Evolutionary conservation across 1,140 invertebrate species (phyloP), one percentile per base, ranked within the genome.

Genomic region (Pseudoatta argentina): DNA sequence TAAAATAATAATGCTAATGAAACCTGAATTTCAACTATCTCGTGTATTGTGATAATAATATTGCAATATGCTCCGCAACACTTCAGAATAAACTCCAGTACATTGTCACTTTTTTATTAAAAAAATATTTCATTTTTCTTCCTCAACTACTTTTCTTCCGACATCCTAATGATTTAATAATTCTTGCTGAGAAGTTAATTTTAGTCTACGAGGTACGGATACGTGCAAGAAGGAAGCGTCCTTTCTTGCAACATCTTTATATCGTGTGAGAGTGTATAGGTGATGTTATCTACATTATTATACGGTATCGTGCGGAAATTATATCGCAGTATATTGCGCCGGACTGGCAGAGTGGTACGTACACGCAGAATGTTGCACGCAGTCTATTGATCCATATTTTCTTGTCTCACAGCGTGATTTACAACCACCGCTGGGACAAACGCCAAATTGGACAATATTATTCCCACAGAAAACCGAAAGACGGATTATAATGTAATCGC

Each of bases 381-480:
- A 69, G 79, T 75, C 69, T 83, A 83, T 83, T 24, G 69, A 83
- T 83, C 69, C 69, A 51, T 34, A 83, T 61, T 83, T 83, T 83
- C 79, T 83, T 83, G 69, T 75, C 69, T 75, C 69, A 34, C 39
- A n/a, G 18, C 39, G 55, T 83, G 57, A 83, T 83, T 83, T 83
- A 83, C 69, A 63, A 83, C 24, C n/a, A 14, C n/a, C 6, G 7
- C 24, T 21, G 34, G 16, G 14, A 24, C 55, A 48, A 51, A 82
- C 34, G 34, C 24, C 55, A 51, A 34, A 48, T 18, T 14, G 27
- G 55, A 30, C 79, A 83, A 73, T 83, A 75, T 73, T 73, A 83
- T 83, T 24, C 27, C 44, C 2, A 39, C 64, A 44, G 51, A 44
- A 71, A 44, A 21, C 51, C 8, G 44, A 83, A 83, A 67, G 27